phyloP scores from a whole-genome alignment of 2,888 invertebrate species.

The Julus scandinavius region DNA sequence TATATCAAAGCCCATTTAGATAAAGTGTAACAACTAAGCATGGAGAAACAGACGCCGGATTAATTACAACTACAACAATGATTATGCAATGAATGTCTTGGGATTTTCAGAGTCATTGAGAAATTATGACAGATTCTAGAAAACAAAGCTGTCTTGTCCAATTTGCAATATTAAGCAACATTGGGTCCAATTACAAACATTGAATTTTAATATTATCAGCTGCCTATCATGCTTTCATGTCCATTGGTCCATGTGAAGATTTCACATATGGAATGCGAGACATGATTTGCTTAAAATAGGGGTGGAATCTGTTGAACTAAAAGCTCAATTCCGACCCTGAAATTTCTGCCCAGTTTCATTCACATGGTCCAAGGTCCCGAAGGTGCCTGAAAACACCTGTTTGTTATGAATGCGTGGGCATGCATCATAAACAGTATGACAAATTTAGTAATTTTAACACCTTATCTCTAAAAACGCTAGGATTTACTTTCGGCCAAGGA shows the following conservation, averaged over 20 bases:
- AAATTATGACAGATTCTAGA: too few relatives aligned
- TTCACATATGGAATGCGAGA: too few relatives aligned
- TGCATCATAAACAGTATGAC: neutral
- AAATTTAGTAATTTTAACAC: slow-evolving; percentile 36
- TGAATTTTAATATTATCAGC: too few relatives aligned
- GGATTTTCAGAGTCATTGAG: neutral
- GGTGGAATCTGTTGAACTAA: neutral
- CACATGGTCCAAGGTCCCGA: slow-evolving; percentile 11
- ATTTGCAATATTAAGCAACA: too few relatives aligned
- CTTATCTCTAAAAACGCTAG: slow-evolving; percentile 22
- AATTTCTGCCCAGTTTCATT: neutral
- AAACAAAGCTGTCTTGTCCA: too few relatives aligned
- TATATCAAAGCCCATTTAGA: neutral
- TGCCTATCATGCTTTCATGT: too few relatives aligned
- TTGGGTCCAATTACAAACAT: too few relatives aligned
- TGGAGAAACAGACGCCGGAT: neutral
- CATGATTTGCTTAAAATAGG: too few relatives aligned
- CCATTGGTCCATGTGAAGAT: too few relatives aligned
- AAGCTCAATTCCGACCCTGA: too few relatives aligned
- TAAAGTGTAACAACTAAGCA: neutral
- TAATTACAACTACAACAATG: neutral
- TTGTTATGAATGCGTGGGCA: neutral
- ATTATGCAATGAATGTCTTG: neutral
- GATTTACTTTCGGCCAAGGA: neutral
- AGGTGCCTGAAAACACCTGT: neutral